Conservation (phyloP, 2,113 vertebrate genomes). For the Anarhynchus alexandrinus region DNA sequence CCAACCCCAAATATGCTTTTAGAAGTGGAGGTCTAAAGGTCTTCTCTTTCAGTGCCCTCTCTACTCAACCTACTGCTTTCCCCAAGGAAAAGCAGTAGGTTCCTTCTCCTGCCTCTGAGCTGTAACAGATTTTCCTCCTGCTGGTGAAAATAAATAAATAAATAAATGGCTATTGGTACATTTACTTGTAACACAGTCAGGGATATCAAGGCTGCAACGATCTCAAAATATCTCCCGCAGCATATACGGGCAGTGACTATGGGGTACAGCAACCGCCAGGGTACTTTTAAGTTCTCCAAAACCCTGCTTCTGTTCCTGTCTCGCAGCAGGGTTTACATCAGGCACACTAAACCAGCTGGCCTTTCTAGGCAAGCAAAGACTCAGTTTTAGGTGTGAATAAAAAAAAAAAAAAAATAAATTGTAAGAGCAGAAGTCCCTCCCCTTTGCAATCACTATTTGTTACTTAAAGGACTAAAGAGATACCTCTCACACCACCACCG, state of each 20-base stretch:
- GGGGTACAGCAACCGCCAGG: background rate
- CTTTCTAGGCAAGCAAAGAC: background rate
- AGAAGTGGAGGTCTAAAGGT: background rate
- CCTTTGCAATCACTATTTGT: background rate
- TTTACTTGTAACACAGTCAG: background rate
- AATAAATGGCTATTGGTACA: background rate
- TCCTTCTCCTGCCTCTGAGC: background rate
- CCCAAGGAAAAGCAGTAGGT: too few species aligned
- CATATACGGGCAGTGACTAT: background rate
- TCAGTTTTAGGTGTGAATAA: background rate
- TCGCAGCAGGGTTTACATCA: background rate
- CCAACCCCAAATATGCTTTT: background rate
- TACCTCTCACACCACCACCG: background rate
- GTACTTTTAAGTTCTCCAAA: background rate
- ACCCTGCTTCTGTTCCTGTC: background rate
- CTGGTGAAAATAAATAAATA: background rate
- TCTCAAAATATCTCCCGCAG: background rate
- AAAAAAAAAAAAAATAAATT: background rate
- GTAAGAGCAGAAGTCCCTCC: background rate
- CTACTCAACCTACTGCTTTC: background rate
- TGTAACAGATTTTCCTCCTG: background rate
- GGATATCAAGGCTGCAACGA: background rate
- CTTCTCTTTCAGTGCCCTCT: background rate
- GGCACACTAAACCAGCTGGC: background rate
- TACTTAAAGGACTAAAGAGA: background rate